A percentile compares a stretch with the other conserved stretches of the same genome.
phyloP scores from a whole-genome alignment of 1,140 invertebrate species.

The Drosophila tani region DNA sequence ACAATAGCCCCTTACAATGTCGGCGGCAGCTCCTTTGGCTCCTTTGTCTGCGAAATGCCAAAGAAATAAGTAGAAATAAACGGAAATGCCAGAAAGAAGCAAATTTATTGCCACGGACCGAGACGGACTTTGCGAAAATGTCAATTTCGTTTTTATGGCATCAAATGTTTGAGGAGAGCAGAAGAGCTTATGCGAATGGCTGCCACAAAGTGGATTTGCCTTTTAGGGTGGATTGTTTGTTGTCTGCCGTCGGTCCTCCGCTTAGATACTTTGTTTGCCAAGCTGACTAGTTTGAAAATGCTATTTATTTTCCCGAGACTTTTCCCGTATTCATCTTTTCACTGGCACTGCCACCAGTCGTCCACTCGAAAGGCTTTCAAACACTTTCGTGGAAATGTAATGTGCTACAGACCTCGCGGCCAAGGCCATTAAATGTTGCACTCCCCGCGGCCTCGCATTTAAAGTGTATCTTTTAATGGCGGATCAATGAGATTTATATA shows the following conservation, averaged over 20 bases:
- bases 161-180: slow-evolving; percentile 67
- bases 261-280: slow-evolving; percentile 29
- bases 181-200: slow-evolving; percentile 71
- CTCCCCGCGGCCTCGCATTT: slow-evolving; percentile 33
- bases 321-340: background rate
- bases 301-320: background rate
- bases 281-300: background rate
- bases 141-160: slow-evolving; percentile 79
- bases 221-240: slow-evolving; percentile 6
- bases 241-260: slow-evolving; percentile 3
- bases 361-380: slow-evolving; percentile 9
- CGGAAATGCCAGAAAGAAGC: slow-evolving; percentile 51
- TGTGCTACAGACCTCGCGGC: slow-evolving; percentile 22
- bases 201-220: slow-evolving; percentile 74
- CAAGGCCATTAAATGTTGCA: slow-evolving; percentile 43
- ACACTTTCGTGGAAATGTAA: slow-evolving; percentile 37
- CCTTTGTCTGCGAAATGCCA: slow-evolving; percentile 53
- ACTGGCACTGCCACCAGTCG: background rate
- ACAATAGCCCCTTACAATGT: slow-evolving; percentile 71
- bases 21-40: slow-evolving; percentile 45
- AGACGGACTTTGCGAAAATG: slow-evolving; percentile 78
- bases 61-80: slow-evolving; percentile 69
- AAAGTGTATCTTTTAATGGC: slow-evolving; percentile 65
- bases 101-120: slow-evolving; percentile 72
- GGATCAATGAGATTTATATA: slow-evolving; percentile 80